Percentiles rank a stretch among this genome's conserved stretches.
These are phyloP conservation scores for Ammodramus savannarum DNA, from an alignment of 2,113 vertebrate species.

Conservation along the genomic window DNA sequence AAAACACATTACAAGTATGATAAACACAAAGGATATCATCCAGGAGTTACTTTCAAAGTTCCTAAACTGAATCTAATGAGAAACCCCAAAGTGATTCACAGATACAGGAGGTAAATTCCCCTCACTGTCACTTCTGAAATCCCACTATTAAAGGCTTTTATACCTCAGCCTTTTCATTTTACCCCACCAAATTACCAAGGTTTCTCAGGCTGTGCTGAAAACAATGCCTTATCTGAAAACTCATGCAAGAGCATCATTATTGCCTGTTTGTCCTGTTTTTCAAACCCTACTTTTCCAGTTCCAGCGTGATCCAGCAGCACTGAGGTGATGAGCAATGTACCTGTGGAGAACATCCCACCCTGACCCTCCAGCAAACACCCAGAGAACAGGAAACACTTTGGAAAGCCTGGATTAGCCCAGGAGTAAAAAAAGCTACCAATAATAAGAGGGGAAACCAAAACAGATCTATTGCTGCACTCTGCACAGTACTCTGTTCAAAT, in stretches of 20 bases:
- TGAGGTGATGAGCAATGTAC: not conserved
- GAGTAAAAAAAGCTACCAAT: not conserved
- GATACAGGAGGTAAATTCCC: not conserved
- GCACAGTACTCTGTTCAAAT: not conserved
- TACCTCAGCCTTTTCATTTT: not conserved
- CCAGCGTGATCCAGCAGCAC: not conserved
- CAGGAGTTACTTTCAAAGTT: slow-evolving; percentile 36
- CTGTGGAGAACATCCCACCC: not conserved
- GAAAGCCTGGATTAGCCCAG: not conserved
- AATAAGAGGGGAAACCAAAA: not conserved
- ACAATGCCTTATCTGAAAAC: not conserved
- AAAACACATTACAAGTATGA: slow-evolving; percentile 38
- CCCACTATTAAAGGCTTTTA: not conserved
- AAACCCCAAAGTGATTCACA: slow-evolving; percentile 3
- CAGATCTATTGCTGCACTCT: not conserved
- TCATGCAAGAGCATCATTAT: not conserved
- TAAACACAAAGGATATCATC: slow-evolving; percentile 48
- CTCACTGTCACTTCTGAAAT: not conserved
- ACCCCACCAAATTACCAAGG: not conserved
- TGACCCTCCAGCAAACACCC: not conserved
- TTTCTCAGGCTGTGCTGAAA: not conserved
- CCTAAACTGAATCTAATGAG: not conserved
- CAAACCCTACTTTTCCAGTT: not conserved
- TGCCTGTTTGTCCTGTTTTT: not conserved
- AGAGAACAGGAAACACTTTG: not conserved